Conservation (phyloP, 2,113 vertebrate genomes). For the Pomatorhinus ruficollis region DNA sequence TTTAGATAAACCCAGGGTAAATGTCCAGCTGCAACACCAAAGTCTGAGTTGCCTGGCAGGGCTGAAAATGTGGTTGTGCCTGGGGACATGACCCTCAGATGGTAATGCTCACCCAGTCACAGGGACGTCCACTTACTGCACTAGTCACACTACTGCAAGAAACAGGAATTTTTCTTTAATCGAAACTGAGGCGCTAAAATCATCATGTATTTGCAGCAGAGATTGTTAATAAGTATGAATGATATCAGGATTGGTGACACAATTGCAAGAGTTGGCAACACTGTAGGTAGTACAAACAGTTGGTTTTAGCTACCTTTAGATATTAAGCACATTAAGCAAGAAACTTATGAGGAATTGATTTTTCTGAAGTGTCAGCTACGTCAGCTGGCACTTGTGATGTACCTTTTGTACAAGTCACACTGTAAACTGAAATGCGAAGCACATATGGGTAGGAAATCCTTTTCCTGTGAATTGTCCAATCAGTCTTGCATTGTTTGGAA, state of each 20-base stretch:
- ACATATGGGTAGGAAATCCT: slow-evolving; percentile 42
- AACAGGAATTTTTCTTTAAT: background rate
- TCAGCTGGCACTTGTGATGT: background rate
- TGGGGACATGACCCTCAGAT: background rate
- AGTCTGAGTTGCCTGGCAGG: background rate
- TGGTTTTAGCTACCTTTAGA: slow-evolving; percentile 55
- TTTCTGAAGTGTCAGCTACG: slow-evolving; percentile 16
- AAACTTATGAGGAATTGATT: slow-evolving; percentile 21
- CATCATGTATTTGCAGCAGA: background rate
- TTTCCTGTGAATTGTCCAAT: slow-evolving; percentile 52
- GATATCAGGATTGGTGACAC: background rate
- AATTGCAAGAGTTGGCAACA: background rate
- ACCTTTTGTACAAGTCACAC: background rate
- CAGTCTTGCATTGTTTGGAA: slow-evolving; percentile 29
- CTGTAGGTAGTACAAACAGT: slow-evolving; percentile 14
- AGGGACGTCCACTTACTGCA: background rate
- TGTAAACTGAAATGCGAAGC: background rate
- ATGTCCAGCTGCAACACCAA: background rate
- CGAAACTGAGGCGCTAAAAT: background rate
- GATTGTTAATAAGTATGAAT: background rate
- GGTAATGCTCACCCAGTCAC: fast-evolving
- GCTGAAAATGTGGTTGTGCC: fast-evolving
- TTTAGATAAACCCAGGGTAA: background rate
- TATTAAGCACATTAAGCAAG: slow-evolving; percentile 49
- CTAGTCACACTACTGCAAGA: background rate